Base-by-base conservation (phyloP, 1,140 invertebrate genomes). In the Sycophaga agraensis region DNA sequence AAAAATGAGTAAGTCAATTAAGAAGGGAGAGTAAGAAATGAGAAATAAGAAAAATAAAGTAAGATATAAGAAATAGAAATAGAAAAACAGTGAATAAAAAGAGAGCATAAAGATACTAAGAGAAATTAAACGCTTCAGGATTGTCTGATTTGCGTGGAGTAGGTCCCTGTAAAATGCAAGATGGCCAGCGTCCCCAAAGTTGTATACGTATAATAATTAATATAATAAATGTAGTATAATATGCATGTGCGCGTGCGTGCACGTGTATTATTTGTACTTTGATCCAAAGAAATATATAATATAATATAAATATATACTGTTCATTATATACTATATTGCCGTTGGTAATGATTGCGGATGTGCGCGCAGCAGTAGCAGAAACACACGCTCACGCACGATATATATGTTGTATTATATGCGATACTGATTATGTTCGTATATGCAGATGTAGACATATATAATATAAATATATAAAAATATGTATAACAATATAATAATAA, bases 161-260 rank as follows among this genome's bases (percentile, higher is more conserved):
- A 79, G 78, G 78, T 80, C 75, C 77, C 77, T 80, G 79, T 79
- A 78, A 78, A 80, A 79, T 81, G 79, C 76, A 80, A 79, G 71
- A 81, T 80, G 78, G 78, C 79, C 78, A 79, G 79, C 79, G 75
- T 80, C 77, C 78, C 79, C 76, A 78, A 79, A 81, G 79, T 78
- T 77, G 68, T 68, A 63, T 59, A 64, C 56, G 65, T 67, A 68
- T 67, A 68, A 68, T 68, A 66, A 74, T 66, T 65, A 70, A 68
- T 63, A 70, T 71, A 68, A 72, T 68, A 73, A 71, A 72, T 72
- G 68, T 69, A 71, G 66, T 69, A 69, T 69, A 72, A 66, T 67
- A 64, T 69, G 66, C 59, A 69, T 57, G 68, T 70, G 66, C 61
- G 58, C 65, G 66, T 58, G 64, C 66, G 66, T 70, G 59, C 59